Percentiles rank a stretch among this genome's conserved stretches.
phyloP scores from a whole-genome alignment of 2,113 vertebrate genomes.

The Oenanthe oenanthe region DNA sequence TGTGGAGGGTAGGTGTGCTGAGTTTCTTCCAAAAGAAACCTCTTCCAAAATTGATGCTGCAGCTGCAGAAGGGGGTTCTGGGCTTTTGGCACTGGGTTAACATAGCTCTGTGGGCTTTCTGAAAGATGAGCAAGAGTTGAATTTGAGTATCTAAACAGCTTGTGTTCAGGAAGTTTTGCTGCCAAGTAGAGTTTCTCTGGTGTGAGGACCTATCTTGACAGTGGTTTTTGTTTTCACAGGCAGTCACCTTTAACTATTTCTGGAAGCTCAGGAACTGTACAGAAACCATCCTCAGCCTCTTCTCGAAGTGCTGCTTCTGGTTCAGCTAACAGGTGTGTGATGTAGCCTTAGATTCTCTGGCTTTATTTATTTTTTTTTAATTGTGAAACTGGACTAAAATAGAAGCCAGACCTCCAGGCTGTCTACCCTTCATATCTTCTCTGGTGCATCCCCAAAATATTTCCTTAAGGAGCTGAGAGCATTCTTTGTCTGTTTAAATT shows the following conservation, averaged over 20 bases:
- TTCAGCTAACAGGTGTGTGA: slow-evolving; percentile 53
- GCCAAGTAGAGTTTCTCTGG: neutral
- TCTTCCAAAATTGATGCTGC: slow-evolving; percentile 1
- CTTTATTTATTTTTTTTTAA: neutral
- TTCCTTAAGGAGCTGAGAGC: neutral
- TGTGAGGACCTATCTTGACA: neutral
- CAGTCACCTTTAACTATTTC: slow-evolving; percentile 71
- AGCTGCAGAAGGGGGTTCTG: neutral
- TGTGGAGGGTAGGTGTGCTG: slow-evolving; percentile 89
- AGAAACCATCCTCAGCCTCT: slow-evolving; percentile 67
- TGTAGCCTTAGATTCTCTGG: neutral
- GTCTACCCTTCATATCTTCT: neutral
- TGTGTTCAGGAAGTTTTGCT: neutral
- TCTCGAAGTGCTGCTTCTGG: slow-evolving; percentile 62
- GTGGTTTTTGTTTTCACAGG: slow-evolving; percentile 38
- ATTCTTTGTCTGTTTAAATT: neutral
- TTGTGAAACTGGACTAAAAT: neutral
- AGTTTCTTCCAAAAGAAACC: neutral
- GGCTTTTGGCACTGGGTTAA: neutral
- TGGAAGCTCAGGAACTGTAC: slow-evolving; percentile 68
- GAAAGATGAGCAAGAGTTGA: neutral
- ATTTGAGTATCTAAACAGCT: neutral
- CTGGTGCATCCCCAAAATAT: neutral
- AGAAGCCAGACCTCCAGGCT: neutral
- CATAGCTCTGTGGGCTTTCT: neutral